Base-by-base conservation (phyloP, 2,888 invertebrate genomes). In the Epistrophe eligans region DNA sequence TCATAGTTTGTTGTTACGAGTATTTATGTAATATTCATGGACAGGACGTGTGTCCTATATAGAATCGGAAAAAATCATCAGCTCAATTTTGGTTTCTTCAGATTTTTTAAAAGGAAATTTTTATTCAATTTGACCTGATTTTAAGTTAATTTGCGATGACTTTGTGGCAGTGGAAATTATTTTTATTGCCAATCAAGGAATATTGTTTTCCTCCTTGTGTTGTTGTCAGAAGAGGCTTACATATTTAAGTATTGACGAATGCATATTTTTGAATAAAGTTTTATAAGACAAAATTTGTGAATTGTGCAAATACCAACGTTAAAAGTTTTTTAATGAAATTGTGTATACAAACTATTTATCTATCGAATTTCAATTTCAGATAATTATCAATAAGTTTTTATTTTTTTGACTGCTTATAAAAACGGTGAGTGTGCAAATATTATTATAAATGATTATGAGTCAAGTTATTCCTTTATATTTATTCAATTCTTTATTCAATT, bases 1-100 rank as follows among this genome's bases (percentile, higher is more conserved):
- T 73, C 35, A 58, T 48, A 60, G 72, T 73, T 79, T 73, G 28
- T 64, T 64, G 43, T 64, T 43, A 28, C 43, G 40, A 40, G 35
- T 38, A 58, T 40, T 19, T 40, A 60, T 60, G 40, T 40, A 24
- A 24, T 24, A 60, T 60, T 38, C 15, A 40, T 24, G 40, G 24
- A 60, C 40, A 15, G 40, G 24, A 60, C 40, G 60, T 24, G 60
- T 60, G 19, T 60, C 8, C 40, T 24, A 24, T 24, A 24, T 2
- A 38, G 13, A 60, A 19, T 13, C 8, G 19, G 19, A 1, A 8
- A 48, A 48, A 8, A 48, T 45, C n/a, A 45, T n/a, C 8, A 3
- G 9, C 3, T 45, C 45, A 45, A 5, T 52, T n/a, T 60, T 38
- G 9, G n/a, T 7, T 60, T 60, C 38, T 40, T 40, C 40, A 19